Evolutionary conservation across 2,888 invertebrate genomes (phyloP).

Genomic region (Mycalesis mineus): DNA sequence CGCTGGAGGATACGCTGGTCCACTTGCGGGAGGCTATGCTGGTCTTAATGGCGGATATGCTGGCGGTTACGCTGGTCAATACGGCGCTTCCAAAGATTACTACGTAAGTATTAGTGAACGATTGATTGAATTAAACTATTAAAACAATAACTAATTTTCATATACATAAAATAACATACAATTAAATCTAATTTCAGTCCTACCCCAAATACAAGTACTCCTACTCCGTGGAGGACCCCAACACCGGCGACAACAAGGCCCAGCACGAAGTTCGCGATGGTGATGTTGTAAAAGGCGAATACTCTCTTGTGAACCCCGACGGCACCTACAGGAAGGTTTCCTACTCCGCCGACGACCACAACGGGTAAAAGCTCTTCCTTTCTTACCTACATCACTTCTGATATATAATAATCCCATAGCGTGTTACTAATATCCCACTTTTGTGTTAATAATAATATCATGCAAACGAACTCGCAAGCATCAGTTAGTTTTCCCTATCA

Average conservation of each 20-base stretch:
- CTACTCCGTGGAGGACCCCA: constrained; percentile 79
- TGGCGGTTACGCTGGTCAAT: constrained; percentile 14
- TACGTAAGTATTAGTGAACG: constrained; percentile 42
- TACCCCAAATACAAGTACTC: constrained; percentile 80
- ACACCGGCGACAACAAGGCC: constrained; percentile 81
- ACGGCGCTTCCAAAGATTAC: constrained; percentile 30
- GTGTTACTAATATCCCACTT: too few species aligned
- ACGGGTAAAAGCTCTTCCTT: constrained; percentile 56
- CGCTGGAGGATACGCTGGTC: neutral
- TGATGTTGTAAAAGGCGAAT: constrained; percentile 81
- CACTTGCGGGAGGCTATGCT: neutral
- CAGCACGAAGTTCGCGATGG: constrained; percentile 80
- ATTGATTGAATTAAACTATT: neutral
- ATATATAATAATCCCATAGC: too few species aligned
- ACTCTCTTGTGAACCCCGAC: constrained; percentile 80
- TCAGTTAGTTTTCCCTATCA: too few species aligned
- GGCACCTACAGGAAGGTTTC: constrained; percentile 80
- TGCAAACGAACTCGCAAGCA: too few species aligned
- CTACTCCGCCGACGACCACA: constrained; percentile 78
- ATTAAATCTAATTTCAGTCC: constrained; percentile 49
- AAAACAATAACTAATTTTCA: neutral
- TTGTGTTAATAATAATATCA: too few species aligned
- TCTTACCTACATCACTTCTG: too few species aligned
- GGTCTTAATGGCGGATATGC: constrained; percentile 1
- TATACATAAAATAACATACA: neutral